These are phyloP conservation scores for Cataglyphis altisquamis DNA, from an alignment of 2,888 invertebrate species.

Conservation along the genomic window DNA sequence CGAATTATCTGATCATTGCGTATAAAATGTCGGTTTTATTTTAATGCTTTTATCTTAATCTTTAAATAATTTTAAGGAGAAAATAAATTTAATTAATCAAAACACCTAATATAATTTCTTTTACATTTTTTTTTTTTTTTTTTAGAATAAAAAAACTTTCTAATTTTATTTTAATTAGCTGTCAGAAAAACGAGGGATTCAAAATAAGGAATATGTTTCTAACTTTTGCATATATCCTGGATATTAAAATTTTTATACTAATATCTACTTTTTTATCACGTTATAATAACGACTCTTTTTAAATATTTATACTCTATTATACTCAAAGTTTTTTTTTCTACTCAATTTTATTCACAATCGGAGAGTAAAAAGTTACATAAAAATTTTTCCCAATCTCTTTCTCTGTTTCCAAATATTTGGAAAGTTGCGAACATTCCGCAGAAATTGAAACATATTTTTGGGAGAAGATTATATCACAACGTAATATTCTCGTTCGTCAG, in stretches of 20 bases:
- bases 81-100: background rate
- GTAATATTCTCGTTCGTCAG: background rate
- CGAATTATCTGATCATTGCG: constrained; percentile 4
- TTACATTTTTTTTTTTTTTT: background rate
- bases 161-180: background rate
- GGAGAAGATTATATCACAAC: background rate
- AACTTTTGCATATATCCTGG: background rate
- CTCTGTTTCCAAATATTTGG: background rate
- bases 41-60: background rate
- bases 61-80: background rate
- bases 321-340: background rate
- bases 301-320: background rate
- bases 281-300: background rate
- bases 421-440: background rate
- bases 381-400: background rate
- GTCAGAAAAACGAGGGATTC: background rate
- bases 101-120: background rate
- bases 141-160: background rate
- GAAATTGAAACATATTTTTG: background rate
- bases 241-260: background rate
- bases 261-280: background rate
- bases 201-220: background rate
- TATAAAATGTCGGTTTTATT: background rate
- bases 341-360: background rate
- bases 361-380: background rate